A percentile compares a stretch with the other conserved stretches of the same genome.
These are phyloP conservation scores for Australoheros scitulus DNA, from an alignment of 2,113 vertebrate genomes.

Conservation along the genomic window DNA sequence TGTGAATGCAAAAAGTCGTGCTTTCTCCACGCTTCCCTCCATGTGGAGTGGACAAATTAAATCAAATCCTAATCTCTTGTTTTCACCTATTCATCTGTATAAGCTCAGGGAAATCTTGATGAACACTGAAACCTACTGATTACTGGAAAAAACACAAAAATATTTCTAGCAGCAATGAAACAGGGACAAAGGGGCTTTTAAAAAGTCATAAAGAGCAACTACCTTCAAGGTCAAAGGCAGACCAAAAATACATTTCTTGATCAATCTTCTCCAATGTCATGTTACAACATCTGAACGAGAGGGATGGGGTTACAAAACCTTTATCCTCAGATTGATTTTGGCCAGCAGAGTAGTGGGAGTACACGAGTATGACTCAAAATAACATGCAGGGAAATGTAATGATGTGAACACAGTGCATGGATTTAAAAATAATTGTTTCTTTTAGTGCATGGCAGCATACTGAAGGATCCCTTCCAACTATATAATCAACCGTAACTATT, in stretches of 20 bases:
- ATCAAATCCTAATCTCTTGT: neutral
- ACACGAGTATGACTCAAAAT: constrained; percentile 60
- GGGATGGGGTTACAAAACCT: constrained; percentile 74
- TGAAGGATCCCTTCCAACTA: neutral
- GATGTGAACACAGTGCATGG: neutral
- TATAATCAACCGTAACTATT: constrained; percentile 10
- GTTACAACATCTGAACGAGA: constrained; percentile 56
- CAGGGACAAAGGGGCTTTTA: neutral
- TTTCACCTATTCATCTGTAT: constrained; percentile 3
- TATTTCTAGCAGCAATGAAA: neutral
- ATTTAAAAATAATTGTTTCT: constrained; percentile 18
- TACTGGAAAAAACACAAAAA: constrained; percentile 13
- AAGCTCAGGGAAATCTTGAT: neutral
- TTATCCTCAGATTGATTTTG: constrained; percentile 73
- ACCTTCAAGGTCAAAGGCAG: constrained; percentile 63
- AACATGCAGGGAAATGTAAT: constrained; percentile 62
- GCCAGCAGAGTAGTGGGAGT: constrained; percentile 41
- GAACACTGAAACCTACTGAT: neutral
- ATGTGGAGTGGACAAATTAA: neutral
- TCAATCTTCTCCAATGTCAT: constrained; percentile 78
- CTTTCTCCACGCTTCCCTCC: neutral
- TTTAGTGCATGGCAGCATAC: neutral
- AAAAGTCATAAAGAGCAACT: constrained; percentile 30
- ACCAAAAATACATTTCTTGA: constrained; percentile 76
- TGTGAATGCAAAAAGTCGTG: neutral